Evolutionary conservation across 2,797 vertebrate genomes (phyloP).

Genomic region (Enteromius unitaeniatus): DNA sequence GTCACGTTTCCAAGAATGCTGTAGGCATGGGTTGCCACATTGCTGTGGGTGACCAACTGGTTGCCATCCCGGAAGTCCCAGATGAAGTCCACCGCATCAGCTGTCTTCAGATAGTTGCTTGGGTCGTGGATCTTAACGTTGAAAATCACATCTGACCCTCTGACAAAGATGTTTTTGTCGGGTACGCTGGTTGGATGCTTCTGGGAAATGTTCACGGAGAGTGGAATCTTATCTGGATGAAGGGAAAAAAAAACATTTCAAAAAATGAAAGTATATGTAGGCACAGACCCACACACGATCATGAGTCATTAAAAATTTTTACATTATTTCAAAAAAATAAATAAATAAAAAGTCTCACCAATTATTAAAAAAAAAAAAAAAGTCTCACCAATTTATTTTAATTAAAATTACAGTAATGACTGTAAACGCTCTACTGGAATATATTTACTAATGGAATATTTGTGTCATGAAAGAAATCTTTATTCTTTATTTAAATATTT

Average conservation of each 20-base stretch:
- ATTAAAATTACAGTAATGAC: background rate
- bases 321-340: too few species aligned
- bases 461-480: too few species aligned
- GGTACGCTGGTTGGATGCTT: conserved; percentile 83
- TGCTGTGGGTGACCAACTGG: conserved; percentile 82
- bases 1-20: conserved; percentile 80
- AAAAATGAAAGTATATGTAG: background rate
- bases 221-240: conserved; percentile 87
- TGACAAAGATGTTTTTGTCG: conserved; percentile 84
- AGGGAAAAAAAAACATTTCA: too few species aligned
- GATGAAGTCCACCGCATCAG: conserved; percentile 83
- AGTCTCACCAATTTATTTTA: background rate
- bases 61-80: conserved; percentile 92
- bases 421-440: too few species aligned
- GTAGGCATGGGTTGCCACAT: conserved; percentile 78
- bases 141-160: conserved; percentile 84
- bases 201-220: conserved; percentile 87
- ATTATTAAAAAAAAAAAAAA: too few species aligned
- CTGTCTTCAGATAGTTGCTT: conserved; percentile 87
- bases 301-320: background rate
- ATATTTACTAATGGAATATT: too few species aligned
- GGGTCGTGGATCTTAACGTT: conserved; percentile 89
- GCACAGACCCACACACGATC: background rate
- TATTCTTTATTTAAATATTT: too few species aligned
- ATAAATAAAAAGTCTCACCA: too few species aligned